Base-by-base conservation (phyloP, 1,140 invertebrate genomes). In the Euwallacea similis region DNA sequence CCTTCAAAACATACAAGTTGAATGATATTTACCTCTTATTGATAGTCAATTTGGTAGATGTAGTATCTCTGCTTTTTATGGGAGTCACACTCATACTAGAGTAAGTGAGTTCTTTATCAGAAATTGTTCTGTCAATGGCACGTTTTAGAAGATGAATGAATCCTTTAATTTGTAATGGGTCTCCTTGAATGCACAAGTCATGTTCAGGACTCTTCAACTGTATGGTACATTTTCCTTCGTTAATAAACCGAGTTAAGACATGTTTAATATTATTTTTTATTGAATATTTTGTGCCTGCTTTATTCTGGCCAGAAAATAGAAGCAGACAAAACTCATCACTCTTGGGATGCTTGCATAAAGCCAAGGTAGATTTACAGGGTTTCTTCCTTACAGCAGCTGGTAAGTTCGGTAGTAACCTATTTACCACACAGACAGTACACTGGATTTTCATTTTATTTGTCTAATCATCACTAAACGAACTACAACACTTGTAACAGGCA, bases 191-290 rank as follows among this genome's bases (percentile, higher is more conserved):
- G 60, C 86, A 86, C 56, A 93, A 77, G 81, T 93, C 89, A 72
- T 90, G 86, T 42, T 86, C 83, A 13, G 91, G 91, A 70, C 87
- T 82, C 74, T 85, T 87, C 60, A 93, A 87, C 61, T 90, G 84
- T 68, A 93, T 87, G 7, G 91, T 92, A 21, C 85, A 84, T 83
- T 92, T 92, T 65, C 91, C 91, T 79, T 92, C 88, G 53, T 87
- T 83, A 10, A 91, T 79, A 79, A 88, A 93, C 77, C 87, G 89
- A 0, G 85, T 86, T 75, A 90, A 88, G 16, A 92, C 83, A 79
- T 87, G 83, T 55, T 86, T 84, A 54, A 93, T 84, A 75, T 88
- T 89, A 46, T 85, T 76, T n/a, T 80, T 85, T 2, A 92, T 78
- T 81, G 87, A 87, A 73, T 92, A 93, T 73, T 89, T 90, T 1